A percentile compares a stretch with the other conserved stretches of the same genome.
phyloP scores from a whole-genome alignment of 2,888 invertebrate species.

The Catocala nupta region DNA sequence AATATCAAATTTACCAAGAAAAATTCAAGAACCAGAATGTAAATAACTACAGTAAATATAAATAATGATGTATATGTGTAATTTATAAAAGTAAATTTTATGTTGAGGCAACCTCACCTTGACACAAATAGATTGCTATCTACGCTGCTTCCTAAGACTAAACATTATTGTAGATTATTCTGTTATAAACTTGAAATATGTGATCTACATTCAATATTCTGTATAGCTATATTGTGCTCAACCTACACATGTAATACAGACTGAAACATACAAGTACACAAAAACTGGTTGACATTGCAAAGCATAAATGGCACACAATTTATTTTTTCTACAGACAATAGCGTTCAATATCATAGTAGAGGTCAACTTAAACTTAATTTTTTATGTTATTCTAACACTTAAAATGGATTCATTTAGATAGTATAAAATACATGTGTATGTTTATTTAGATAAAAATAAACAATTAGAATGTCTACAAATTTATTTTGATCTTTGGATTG shows the following conservation, averaged over 20 bases:
- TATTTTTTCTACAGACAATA: background rate
- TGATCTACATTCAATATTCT: constrained; percentile 13
- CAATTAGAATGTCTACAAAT: too few relatives aligned
- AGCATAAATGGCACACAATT: background rate
- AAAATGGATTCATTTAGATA: too few relatives aligned
- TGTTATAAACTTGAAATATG: constrained; percentile 15
- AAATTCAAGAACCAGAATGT: background rate
- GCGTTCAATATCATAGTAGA: background rate
- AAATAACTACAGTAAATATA: constrained; percentile 11
- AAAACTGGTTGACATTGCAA: constrained; percentile 21
- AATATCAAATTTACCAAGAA: background rate
- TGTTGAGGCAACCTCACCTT: constrained; percentile 58
- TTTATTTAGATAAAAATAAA: too few relatives aligned
- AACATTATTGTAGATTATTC: constrained; percentile 15
- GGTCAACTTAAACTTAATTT: background rate
- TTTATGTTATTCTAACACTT: too few relatives aligned
- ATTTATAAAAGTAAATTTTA: constrained; percentile 29
- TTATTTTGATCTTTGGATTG: too few relatives aligned
- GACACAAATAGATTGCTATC: constrained; percentile 63
- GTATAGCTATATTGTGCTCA: background rate
- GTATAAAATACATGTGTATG: too few relatives aligned
- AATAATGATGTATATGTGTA: constrained; percentile 30
- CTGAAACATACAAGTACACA: background rate
- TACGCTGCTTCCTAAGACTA: constrained; percentile 47
- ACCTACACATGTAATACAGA: background rate